Evolutionary conservation across 2,888 invertebrate species (phyloP).

Genomic region (Ptilodon capucinus): DNA sequence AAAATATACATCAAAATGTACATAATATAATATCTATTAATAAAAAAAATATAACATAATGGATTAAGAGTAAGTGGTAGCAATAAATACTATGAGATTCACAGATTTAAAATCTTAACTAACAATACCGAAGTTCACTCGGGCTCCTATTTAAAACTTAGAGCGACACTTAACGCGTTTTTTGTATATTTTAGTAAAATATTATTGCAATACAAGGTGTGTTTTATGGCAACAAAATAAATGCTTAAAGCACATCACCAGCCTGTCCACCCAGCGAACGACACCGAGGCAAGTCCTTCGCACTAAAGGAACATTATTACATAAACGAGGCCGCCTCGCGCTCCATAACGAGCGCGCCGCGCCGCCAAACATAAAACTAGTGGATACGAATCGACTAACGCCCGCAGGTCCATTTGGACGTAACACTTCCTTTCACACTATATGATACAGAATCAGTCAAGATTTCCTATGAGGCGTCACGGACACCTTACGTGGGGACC

Average conservation of each 20-base stretch:
- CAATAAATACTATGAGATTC: slow-evolving; percentile 83
- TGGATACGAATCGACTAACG: slow-evolving; percentile 79
- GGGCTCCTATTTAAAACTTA: slow-evolving; percentile 72
- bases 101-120: slow-evolving; percentile 82
- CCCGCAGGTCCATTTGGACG: slow-evolving; percentile 71
- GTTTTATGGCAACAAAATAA: slow-evolving; percentile 83
- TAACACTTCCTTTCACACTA: slow-evolving; percentile 80
- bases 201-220: slow-evolving; percentile 82
- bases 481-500: slow-evolving; percentile 87
- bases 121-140: slow-evolving; percentile 78
- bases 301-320: slow-evolving; percentile 79
- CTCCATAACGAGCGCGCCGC: slow-evolving; percentile 66
- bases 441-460: slow-evolving; percentile 82
- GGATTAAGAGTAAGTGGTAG: slow-evolving; percentile 78
- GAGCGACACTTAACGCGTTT: slow-evolving; percentile 69
- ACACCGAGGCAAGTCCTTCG: slow-evolving; percentile 75
- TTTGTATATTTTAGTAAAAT: slow-evolving; percentile 81
- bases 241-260: slow-evolving; percentile 83
- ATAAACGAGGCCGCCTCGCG: slow-evolving; percentile 66
- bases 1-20: slow-evolving; percentile 83
- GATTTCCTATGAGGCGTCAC: slow-evolving; percentile 60
- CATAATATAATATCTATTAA: slow-evolving; percentile 80
- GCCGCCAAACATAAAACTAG: slow-evolving; percentile 79
- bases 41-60: slow-evolving; percentile 78
- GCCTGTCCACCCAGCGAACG: slow-evolving; percentile 74